Percentiles rank a stretch among this genome's conserved stretches.
phyloP scores from a whole-genome alignment of 2,888 invertebrate species.

The Hirtodrosophila confusa region DNA sequence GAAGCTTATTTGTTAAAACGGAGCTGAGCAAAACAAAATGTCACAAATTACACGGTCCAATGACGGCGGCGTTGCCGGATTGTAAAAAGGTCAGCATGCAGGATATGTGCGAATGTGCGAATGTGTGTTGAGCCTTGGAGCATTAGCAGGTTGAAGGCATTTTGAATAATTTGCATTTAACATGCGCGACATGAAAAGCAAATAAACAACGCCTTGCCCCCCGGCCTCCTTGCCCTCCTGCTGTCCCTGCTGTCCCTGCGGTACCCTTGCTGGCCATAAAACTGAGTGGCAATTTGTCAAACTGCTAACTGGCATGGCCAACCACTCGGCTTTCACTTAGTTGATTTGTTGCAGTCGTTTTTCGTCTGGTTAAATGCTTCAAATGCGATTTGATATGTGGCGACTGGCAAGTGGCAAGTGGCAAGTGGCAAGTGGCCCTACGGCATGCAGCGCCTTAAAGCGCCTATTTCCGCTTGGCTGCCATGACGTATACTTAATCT shows the following conservation, averaged over 20 bases:
- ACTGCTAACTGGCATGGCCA: slow-evolving; percentile 72
- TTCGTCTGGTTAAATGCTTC: slow-evolving; percentile 72
- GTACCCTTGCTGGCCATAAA: slow-evolving; percentile 35
- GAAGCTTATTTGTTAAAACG: slow-evolving; percentile 75
- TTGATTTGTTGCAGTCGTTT: slow-evolving; percentile 79
- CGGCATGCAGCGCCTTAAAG: slow-evolving; percentile 44
- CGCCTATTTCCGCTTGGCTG: slow-evolving; percentile 44
- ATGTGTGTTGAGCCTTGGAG: slow-evolving; percentile 32
- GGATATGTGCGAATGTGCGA: slow-evolving; percentile 32
- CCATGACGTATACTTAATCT: slow-evolving; percentile 36
- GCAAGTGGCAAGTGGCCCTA: slow-evolving; percentile 17
- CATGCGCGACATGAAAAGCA: slow-evolving; percentile 77
- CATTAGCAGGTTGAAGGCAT: slow-evolving; percentile 50
- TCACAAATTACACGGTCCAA: slow-evolving; percentile 73
- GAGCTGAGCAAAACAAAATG: slow-evolving; percentile 69
- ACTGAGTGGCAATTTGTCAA: slow-evolving; percentile 77
- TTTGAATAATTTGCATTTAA: slow-evolving; percentile 80
- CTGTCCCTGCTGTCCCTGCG: not conserved
- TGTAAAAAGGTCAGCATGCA: slow-evolving; percentile 61
- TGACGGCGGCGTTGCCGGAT: slow-evolving; percentile 45
- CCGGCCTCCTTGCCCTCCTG: not conserved
- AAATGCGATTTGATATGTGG: slow-evolving; percentile 74
- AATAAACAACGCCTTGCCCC: slow-evolving; percentile 72
- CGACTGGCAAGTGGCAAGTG: not conserved
- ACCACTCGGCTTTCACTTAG: slow-evolving; percentile 63